Evolutionary conservation across 92 coral and sea anemone species (phyloP), one percentile per base, ranked within the genome.

Genomic region (Epizoanthus rinbou): DNA sequence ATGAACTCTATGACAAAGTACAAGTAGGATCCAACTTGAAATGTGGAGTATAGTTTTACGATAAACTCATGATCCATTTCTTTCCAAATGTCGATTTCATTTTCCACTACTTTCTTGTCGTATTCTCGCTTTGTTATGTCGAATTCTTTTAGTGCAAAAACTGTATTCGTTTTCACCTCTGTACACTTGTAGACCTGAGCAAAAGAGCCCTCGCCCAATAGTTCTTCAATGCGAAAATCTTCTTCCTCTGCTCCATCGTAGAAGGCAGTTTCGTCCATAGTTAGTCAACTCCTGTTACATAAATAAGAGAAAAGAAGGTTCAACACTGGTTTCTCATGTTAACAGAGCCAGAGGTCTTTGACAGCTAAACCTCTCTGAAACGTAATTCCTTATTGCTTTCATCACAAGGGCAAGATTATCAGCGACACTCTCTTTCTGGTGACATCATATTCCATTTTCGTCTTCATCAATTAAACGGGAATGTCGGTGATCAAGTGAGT

Each of bases 1-100:
- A 92, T 88, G 17, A 79, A 88, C 31, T 92, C 96, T 86, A 92
- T 80, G 18, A 92, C 96, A 74, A 92, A 92, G 80, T 90, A 92
- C 76, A 92, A 74, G 56, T 82, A 81, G 15, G 80, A 67, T 4
- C 81, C 87, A 8, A 81, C 88, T 11, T 50, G 56, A 57, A 95
- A 91, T 25, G 93, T 80, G 64, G 88, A 79, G 74, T 90, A 85
- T 8, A 95, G 81, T 22, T 93, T 80, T 15, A 90, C 98, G 69
- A 95, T 90, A 37, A 87, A 93, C 52, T 86, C 91, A 83, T 95
- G 98, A n/a, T 87, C 73, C 43, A 95, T 74, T 23, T 84, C 88
- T 76, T 85, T 75, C 95, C 97, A 90, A 58, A 95, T 86, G 35
- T 86, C 87, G 18, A 94, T 79, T 76, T 95, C 98, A 43, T 91